Base-by-base conservation (phyloP, 2,888 invertebrate species). In the Abrostola triplasia region DNA sequence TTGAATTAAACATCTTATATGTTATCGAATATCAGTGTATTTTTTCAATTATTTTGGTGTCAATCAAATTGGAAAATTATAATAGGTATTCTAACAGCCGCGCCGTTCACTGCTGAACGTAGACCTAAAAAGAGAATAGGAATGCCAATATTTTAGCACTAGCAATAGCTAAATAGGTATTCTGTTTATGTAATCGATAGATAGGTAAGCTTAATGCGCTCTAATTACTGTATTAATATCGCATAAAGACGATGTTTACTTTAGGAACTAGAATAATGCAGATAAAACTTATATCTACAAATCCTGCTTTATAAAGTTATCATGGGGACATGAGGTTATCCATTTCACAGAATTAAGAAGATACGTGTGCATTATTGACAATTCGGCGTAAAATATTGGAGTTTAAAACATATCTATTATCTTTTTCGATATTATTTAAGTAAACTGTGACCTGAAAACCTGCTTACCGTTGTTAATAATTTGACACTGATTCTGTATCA, bases 261-360 rank as follows among this genome's bases (percentile, higher is more conserved):
- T n/a, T n/a, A 37, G 7, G 41, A 59, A 36, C 47, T 59, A 35
- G 42, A 49, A 13, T 52, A 40, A 54, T 7, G 9, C 8, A 44
- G 36, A 44, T 55, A 51, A 12, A 48, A 38, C 5, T 50, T 0
- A 54, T 40, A 42, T 35, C 2, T 59, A 36, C 38, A n/a, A 36
- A 55, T 47, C 24, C 49, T 41, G 53, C 40, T 36, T n/a, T n/a
- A 42, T 13, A 35, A 47, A 47, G 38, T 50, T 42, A 60, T 59
- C 24, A 9, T 48, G 40, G 59, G 71, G 61, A 55, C 24, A 9
- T 48, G 40, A 61, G 71, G 61, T 75, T 65, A 70, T 75, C 70
- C 11, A 36, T 41, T 41, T 47, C 44, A 56, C 44, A 52, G n/a
- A 55, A 56, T 6, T 6, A 12, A 42, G 11, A 48, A 36, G 52